Evolutionary conservation across 2,888 invertebrate species (phyloP).

Genomic region (Temnothorax ravouxi): DNA sequence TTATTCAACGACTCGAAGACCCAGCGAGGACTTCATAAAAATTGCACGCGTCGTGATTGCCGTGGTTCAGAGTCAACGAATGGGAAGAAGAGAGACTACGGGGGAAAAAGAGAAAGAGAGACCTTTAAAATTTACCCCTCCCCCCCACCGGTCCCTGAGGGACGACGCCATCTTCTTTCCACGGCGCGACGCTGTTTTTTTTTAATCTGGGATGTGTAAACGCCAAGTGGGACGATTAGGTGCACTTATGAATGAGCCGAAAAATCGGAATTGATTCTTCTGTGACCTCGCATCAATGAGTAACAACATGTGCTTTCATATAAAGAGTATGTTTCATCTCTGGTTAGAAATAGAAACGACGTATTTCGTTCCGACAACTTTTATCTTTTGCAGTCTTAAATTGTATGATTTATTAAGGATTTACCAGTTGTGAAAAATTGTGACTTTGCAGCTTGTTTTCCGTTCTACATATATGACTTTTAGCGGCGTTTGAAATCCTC

Average conservation of each 20-base stretch:
- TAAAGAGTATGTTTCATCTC: neutral
- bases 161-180: slow-evolving; percentile 69
- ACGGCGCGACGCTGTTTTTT: slow-evolving; percentile 43
- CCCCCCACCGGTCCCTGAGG: slow-evolving; percentile 31
- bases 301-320: neutral
- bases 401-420: neutral
- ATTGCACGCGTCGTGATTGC: slow-evolving; percentile 84
- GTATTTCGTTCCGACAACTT: neutral
- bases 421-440: neutral
- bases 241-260: slow-evolving; percentile 31
- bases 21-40: slow-evolving; percentile 84
- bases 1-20: slow-evolving; percentile 83
- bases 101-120: slow-evolving; percentile 56
- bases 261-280: slow-evolving; percentile 32
- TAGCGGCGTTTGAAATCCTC: neutral
- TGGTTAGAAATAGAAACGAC: neutral
- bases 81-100: slow-evolving; percentile 24
- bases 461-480: neutral
- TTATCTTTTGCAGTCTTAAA: neutral
- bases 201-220: slow-evolving; percentile 54
- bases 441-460: neutral
- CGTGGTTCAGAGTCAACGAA: slow-evolving; percentile 74
- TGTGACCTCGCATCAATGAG: neutral
- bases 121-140: slow-evolving; percentile 77
- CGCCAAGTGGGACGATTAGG: slow-evolving; percentile 72